These are phyloP conservation scores for Clavelina lepadiformis DNA, from an alignment of 23 tunicate genomes.

Conservation along the genomic window DNA sequence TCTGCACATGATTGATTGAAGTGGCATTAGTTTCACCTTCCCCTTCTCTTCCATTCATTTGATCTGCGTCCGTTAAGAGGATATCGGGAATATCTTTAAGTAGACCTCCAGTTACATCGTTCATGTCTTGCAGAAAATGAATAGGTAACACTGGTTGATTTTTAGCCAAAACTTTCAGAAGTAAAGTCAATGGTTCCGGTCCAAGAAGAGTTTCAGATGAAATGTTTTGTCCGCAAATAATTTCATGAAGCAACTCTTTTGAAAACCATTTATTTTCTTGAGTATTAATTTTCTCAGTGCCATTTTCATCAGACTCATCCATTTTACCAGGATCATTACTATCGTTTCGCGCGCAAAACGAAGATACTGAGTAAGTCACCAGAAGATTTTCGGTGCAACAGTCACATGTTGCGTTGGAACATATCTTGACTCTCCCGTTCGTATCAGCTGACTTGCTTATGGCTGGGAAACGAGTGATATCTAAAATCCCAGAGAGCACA, in stretches of 20 bases:
- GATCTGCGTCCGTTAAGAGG: too few species aligned
- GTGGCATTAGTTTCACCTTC: too few species aligned
- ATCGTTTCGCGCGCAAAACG: background rate
- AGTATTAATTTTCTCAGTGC: background rate
- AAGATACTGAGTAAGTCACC: conserved; percentile 3
- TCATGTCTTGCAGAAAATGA: conserved; percentile 4
- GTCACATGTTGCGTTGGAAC: background rate
- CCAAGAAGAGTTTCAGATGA: conserved; percentile 7
- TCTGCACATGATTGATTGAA: background rate
- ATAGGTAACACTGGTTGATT: background rate
- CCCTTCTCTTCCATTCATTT: too few species aligned
- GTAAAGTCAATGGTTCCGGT: conserved; percentile 29
- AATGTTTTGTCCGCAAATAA: background rate
- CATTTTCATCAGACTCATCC: background rate
- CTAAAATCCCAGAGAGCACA: conserved; percentile 6
- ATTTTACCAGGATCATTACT: conserved; percentile 2
- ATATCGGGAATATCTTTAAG: too few species aligned
- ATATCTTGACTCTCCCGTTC: background rate
- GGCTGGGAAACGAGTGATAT: conserved; percentile 18
- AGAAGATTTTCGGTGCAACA: conserved; percentile 8
- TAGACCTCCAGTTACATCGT: too few species aligned
- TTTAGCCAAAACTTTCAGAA: conserved; percentile 6
- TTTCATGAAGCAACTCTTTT: too few species aligned
- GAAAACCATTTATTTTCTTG: conserved; percentile 1
- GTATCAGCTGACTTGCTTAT: background rate